Conservation (phyloP, 2,888 invertebrate genomes). For the Agrochola macilenta region DNA sequence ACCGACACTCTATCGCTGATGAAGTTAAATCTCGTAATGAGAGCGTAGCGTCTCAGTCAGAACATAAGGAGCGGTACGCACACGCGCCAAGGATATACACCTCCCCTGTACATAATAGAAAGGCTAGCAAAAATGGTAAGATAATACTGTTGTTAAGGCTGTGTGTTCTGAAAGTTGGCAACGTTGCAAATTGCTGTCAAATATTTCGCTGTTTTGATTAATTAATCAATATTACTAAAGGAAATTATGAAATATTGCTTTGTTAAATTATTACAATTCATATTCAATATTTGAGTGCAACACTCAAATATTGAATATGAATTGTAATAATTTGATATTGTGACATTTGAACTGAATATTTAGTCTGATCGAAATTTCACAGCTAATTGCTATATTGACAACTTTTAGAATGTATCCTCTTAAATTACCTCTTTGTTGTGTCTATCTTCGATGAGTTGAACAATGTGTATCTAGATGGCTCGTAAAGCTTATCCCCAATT, state of each 20-base stretch:
- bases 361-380: not conserved
- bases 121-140: constrained; percentile 85
- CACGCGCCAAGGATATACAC: constrained; percentile 87
- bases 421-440: not conserved
- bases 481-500: not conserved
- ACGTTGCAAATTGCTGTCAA: not conserved
- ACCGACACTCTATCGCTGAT: constrained; percentile 87
- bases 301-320: no score
- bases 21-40: constrained; percentile 87
- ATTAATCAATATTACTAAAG: no score
- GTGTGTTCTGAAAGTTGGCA: not conserved
- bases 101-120: constrained; percentile 86
- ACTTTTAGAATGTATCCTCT: not conserved
- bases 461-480: not conserved
- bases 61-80: constrained; percentile 85
- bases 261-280: no score
- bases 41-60: constrained; percentile 83
- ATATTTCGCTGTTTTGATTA: no score
- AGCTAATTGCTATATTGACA: not conserved
- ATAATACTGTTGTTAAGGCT: not conserved
- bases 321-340: not conserved
- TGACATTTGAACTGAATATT: not conserved
- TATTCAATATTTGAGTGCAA: no score
- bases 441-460: not conserved
- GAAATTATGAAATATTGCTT: no score